Conservation (phyloP, 2,797 vertebrate species). For the Miichthys miiuy region DNA sequence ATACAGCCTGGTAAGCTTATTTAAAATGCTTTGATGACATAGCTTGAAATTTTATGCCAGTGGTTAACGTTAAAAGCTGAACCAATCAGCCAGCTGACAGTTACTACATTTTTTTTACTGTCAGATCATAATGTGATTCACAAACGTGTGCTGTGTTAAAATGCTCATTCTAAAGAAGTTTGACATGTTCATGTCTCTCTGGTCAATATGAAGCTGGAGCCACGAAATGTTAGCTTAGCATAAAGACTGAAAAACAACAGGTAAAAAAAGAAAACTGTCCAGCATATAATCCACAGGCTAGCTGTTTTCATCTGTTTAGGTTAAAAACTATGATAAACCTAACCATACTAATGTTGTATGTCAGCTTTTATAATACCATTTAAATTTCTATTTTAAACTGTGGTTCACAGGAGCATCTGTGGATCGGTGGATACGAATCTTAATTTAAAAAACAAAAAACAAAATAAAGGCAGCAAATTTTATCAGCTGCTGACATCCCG, state of each 20-base stretch:
- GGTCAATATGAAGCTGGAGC: not conserved
- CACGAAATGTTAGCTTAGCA: not conserved
- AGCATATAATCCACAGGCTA: not conserved
- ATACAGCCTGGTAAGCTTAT: not conserved
- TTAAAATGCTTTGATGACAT: not conserved
- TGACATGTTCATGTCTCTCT: not conserved
- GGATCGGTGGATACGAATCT: slow-evolving; percentile 2
- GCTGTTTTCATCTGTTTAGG: not conserved
- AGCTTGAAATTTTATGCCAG: no score
- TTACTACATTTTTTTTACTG: not conserved
- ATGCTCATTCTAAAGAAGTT: not conserved
- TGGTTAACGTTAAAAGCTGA: not conserved
- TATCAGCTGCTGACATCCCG: slow-evolving; percentile 88
- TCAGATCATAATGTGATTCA: not conserved
- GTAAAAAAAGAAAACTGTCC: not conserved
- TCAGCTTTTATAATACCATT: not conserved
- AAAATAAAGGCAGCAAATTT: slow-evolving; percentile 76
- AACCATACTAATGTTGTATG: not conserved
- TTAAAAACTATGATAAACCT: not conserved
- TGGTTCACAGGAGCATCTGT: not conserved
- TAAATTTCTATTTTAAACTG: not conserved
- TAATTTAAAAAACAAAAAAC: slow-evolving; percentile 36
- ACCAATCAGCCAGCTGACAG: not conserved
- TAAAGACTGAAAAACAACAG: not conserved
- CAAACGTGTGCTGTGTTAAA: not conserved